Evolutionary conservation across 1,140 invertebrate species (phyloP).

Genomic region (Lordiphosa stackelbergi): DNA sequence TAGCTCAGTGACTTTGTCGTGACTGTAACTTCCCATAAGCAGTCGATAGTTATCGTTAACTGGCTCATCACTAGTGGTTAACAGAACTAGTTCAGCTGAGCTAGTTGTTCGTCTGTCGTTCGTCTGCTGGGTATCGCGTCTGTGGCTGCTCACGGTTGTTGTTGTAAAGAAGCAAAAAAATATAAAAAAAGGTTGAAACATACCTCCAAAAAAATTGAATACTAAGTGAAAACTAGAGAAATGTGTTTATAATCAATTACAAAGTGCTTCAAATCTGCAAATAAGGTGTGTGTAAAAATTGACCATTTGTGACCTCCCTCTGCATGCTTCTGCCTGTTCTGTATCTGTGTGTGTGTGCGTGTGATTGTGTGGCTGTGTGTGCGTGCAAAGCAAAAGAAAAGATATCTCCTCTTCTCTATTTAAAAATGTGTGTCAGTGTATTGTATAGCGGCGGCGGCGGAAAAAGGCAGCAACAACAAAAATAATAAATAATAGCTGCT

Average conservation of each 20-base stretch:
- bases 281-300: conserved; percentile 59
- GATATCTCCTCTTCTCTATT: conserved; percentile 69
- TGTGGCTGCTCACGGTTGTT: no score
- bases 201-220: no score
- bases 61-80: no score
- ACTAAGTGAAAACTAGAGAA: conserved; percentile 8
- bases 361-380: conserved; percentile 26
- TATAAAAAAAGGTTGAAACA: no score
- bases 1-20: no score
- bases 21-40: no score
- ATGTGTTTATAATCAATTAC: conserved; percentile 57
- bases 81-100: no score
- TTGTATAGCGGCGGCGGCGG: conserved; percentile 36
- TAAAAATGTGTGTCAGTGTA: conserved; percentile 74
- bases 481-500: conserved; percentile 70
- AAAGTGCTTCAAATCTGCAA: conserved; percentile 44
- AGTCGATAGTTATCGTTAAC: no score
- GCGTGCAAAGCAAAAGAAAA: conserved; percentile 54
- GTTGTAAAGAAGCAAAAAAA: no score
- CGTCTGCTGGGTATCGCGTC: no score
- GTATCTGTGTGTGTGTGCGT: conserved; percentile 23
- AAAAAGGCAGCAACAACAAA: conserved; percentile 16
- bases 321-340: conserved; percentile 13
- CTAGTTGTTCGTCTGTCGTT: no score
- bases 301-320: background rate